Conservation (phyloP, 2,888 invertebrate genomes). For the Syritta pipiens region DNA sequence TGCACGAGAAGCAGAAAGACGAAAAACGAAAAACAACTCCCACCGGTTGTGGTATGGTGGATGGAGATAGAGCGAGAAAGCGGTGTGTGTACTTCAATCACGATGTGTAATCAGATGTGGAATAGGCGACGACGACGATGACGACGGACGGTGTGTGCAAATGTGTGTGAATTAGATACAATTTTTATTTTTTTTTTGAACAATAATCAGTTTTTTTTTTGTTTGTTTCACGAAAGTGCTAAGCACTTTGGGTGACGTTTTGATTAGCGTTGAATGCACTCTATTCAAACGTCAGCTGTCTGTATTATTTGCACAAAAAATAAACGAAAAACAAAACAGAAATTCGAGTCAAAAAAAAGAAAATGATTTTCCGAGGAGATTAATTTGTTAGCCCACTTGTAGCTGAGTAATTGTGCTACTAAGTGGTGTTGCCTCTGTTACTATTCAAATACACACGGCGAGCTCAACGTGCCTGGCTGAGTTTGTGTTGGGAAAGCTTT, state of each 20-base stretch:
- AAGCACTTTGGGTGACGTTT: slow-evolving; percentile 3
- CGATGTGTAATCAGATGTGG: slow-evolving; percentile 54
- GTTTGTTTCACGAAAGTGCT: no score
- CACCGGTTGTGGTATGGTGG: slow-evolving; percentile 27
- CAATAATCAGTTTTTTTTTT: slow-evolving; percentile 7
- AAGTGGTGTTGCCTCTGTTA: slow-evolving; percentile 29
- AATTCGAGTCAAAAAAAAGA: no score
- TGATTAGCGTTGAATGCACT: background rate
- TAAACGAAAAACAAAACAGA: background rate
- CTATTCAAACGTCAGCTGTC: background rate
- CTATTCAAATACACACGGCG: slow-evolving; percentile 24
- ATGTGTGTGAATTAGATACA: slow-evolving; percentile 27
- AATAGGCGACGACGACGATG: slow-evolving; percentile 24
- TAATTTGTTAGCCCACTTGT: slow-evolving; percentile 39
- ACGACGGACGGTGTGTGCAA: background rate
- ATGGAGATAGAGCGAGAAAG: slow-evolving; percentile 13
- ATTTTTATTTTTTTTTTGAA: background rate
- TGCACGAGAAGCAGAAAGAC: slow-evolving; percentile 7
- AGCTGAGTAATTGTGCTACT: slow-evolving; percentile 43
- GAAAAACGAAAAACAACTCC: slow-evolving; percentile 29
- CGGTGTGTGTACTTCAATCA: slow-evolving; percentile 36
- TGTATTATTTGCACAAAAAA: background rate
- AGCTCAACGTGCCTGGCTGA: slow-evolving; percentile 10
- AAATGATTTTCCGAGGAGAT: slow-evolving; percentile 2
- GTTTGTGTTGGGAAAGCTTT: slow-evolving; percentile 14